Percentiles rank a stretch among this genome's conserved stretches.
phyloP scores from a whole-genome alignment of 53 echinoderm and acorn worm species.

The Holothuria scabra region DNA sequence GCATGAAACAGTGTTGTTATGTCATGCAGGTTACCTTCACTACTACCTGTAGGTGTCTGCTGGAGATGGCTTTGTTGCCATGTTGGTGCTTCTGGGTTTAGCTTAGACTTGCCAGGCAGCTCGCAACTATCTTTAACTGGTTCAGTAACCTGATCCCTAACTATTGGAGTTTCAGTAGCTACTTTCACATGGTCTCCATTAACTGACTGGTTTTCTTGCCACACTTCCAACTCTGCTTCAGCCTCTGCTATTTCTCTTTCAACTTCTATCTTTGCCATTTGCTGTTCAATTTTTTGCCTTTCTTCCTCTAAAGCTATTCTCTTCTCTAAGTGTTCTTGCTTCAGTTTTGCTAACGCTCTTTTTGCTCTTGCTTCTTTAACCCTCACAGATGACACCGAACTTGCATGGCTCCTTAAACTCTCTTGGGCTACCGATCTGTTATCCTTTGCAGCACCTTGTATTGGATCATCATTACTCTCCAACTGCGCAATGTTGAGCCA shows the following conservation, averaged over 20 bases:
- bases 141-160: conserved; percentile 6
- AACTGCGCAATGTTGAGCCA: too few relatives aligned
- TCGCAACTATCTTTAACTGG: background rate
- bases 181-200: too few relatives aligned
- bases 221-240: conserved; percentile 39
- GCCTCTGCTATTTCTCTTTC: conserved; percentile 38
- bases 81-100: conserved; percentile 24
- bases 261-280: conserved; percentile 51
- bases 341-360: conserved; percentile 41
- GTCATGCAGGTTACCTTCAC: too few relatives aligned
- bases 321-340: conserved; percentile 28
- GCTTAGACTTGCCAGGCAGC: background rate
- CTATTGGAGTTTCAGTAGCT: background rate
- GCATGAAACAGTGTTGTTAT: too few relatives aligned
- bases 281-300: conserved; percentile 43
- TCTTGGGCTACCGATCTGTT: too few relatives aligned
- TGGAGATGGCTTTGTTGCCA: background rate
- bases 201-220: background rate
- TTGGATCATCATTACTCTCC: too few relatives aligned
- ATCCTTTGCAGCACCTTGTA: too few relatives aligned
- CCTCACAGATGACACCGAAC: conserved; percentile 11
- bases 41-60: background rate
- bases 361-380: conserved; percentile 2
- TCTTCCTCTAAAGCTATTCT: conserved; percentile 37
- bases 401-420: background rate